Percentiles rank a stretch among this genome's conserved stretches.
Conservation (phyloP, 2,113 vertebrate genomes). For the Sprattus sprattus region DNA sequence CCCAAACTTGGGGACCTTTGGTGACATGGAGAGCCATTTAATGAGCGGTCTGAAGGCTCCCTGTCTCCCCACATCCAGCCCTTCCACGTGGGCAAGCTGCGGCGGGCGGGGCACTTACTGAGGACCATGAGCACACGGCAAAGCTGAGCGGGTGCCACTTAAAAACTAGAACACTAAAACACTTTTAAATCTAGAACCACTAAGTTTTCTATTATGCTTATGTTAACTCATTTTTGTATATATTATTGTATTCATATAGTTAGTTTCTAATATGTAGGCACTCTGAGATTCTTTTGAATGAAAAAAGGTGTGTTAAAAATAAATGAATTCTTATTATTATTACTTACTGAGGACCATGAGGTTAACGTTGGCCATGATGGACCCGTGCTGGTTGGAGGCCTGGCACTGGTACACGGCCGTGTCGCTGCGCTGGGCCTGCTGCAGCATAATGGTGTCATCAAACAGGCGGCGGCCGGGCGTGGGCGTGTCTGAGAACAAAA, state of each 20-base stretch:
- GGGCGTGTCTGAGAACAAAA: conserved; percentile 54
- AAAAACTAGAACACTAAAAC: no score
- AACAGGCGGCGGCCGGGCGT: conserved; percentile 51
- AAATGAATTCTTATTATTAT: no score
- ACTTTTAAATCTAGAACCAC: no score
- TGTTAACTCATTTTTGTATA: no score
- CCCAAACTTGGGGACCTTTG: neutral
- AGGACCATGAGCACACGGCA: no score
- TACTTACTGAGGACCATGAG: conserved; percentile 86
- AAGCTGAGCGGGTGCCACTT: conserved; percentile 55
- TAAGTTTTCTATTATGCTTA: no score
- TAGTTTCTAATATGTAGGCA: no score
- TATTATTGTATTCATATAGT: no score
- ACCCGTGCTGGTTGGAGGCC: conserved; percentile 84
- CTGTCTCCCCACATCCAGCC: no score
- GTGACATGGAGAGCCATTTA: neutral
- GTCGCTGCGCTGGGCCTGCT: conserved; percentile 75
- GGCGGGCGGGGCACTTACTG: conserved; percentile 68
- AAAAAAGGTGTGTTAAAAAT: no score
- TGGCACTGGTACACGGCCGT: conserved; percentile 90
- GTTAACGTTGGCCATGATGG: conserved; percentile 82
- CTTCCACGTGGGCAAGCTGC: neutral
- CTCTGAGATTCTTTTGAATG: no score
- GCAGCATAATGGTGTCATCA: conserved; percentile 76
- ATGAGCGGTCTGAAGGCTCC: neutral